Percentiles rank a stretch among this genome's conserved stretches.
phyloP scores from a whole-genome alignment of 2,888 invertebrate genomes.

The Orgyia antiqua region DNA sequence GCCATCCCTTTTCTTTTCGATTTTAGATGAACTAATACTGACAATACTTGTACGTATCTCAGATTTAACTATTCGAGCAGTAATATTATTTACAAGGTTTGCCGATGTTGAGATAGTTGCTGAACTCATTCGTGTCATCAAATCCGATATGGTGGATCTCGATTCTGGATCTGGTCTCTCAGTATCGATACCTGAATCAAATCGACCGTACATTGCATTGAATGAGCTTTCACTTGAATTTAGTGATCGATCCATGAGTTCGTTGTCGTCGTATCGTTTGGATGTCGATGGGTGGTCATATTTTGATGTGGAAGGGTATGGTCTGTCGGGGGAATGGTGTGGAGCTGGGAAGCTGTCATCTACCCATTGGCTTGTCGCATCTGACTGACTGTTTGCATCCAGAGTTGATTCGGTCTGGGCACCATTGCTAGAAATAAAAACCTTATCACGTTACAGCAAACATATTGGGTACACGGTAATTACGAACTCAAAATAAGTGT shows the following conservation, averaged over 20 bases:
- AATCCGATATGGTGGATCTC: conserved; percentile 55
- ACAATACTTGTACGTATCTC: conserved; percentile 66
- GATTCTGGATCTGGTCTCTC: conserved; percentile 49
- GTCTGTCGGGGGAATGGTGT: conserved; percentile 44
- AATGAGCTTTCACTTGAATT: conserved; percentile 69
- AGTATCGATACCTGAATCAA: conserved; percentile 51
- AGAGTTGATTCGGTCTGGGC: conserved; percentile 53
- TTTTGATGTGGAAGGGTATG: conserved; percentile 46
- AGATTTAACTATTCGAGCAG: conserved; percentile 55
- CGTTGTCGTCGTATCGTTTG: conserved; percentile 59
- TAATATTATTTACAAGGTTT: conserved; percentile 54
- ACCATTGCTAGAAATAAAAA: conserved; percentile 31
- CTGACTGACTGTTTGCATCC: conserved; percentile 55
- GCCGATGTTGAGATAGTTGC: conserved; percentile 59
- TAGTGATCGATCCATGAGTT: conserved; percentile 62
- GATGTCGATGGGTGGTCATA: conserved; percentile 59
- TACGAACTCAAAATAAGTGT: no score
- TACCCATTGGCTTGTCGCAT: conserved; percentile 74
- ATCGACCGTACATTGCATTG: conserved; percentile 61
- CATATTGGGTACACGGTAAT: no score
- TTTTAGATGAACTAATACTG: conserved; percentile 63
- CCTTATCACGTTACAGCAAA: no score
- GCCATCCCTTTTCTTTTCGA: conserved; percentile 56
- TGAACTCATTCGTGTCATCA: conserved; percentile 64
- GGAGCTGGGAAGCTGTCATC: conserved; percentile 72